These are phyloP conservation scores for Agrenia bidenticulata DNA, from an alignment of 2,888 invertebrate genomes.

Conservation along the genomic window DNA sequence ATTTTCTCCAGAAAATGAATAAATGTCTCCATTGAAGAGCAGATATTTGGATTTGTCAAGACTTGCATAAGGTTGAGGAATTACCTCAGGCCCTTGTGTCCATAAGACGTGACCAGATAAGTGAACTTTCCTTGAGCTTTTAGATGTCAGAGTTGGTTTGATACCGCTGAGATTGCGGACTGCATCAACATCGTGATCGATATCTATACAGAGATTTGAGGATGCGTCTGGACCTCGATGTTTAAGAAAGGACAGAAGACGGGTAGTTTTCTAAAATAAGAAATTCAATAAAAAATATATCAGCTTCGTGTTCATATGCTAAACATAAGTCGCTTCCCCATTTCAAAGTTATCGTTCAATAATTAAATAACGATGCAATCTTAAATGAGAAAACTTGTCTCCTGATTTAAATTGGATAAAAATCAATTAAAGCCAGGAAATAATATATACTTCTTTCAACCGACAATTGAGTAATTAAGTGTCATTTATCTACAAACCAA, in stretches of 20 bases:
- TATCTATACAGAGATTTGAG: neutral
- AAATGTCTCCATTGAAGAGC: conserved; percentile 89
- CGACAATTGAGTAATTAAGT: no score
- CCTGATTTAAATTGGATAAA: no score
- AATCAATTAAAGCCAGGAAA: no score
- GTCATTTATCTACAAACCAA: no score
- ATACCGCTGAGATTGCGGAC: neutral
- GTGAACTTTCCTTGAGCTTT: conserved; percentile 19
- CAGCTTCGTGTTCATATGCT: no score
- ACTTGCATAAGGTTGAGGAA: conserved; percentile 69
- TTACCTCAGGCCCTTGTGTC: conserved; percentile 68
- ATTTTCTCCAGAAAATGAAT: conserved; percentile 56
- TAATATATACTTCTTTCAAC: no score
- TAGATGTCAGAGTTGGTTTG: neutral
- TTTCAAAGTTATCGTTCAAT: no score
- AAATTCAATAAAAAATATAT: conserved; percentile 6
- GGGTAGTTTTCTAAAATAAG: conserved; percentile 1
- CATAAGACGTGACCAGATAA: conserved; percentile 67
- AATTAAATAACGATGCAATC: no score
- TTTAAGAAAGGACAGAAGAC: conserved; percentile 18
- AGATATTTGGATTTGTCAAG: conserved; percentile 64
- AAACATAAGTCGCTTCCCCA: no score
- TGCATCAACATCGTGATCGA: neutral
- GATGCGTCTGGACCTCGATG: conserved; percentile 40
- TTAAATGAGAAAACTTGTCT: no score